phyloP scores from a whole-genome alignment of 2,888 invertebrate species.

The Endotricha flammealis region DNA sequence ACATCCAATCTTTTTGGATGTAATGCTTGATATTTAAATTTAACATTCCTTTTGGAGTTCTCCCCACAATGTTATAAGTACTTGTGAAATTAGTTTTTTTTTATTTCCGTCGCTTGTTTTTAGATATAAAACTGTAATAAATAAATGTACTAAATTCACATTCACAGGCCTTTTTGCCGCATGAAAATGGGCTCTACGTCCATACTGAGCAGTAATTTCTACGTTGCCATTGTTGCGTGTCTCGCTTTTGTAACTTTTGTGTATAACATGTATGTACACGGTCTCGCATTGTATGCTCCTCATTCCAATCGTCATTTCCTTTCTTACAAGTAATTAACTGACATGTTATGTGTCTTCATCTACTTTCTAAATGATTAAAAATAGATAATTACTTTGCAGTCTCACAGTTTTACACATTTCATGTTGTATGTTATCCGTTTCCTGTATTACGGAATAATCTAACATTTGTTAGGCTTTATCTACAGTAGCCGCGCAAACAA shows the following conservation, averaged over 20 bases:
- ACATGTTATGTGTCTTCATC: slow-evolving; percentile 9
- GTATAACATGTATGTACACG: slow-evolving; percentile 36
- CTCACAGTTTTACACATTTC: too few species aligned
- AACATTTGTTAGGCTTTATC: slow-evolving; percentile 60
- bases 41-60: too few species aligned
- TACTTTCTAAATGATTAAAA: not conserved
- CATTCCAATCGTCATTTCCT: slow-evolving; percentile 28
- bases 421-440: not conserved
- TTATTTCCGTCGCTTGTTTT: too few species aligned
- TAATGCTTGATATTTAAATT: too few species aligned
- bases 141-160: too few species aligned
- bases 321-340: slow-evolving; percentile 12
- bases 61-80: too few species aligned
- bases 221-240: slow-evolving; percentile 43
- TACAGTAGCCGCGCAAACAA: slow-evolving; percentile 58
- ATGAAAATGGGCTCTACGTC: slow-evolving; percentile 33
- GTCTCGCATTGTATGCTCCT: slow-evolving; percentile 35
- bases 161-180: not conserved
- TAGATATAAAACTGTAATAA: too few species aligned
- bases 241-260: slow-evolving; percentile 42
- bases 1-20: too few species aligned
- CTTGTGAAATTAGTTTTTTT: too few species aligned
- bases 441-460: not conserved
- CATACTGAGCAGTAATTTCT: slow-evolving; percentile 49
- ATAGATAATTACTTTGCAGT: too few species aligned